Base-by-base conservation (phyloP, 2,888 invertebrate species). In the Agrypnus murinus region DNA sequence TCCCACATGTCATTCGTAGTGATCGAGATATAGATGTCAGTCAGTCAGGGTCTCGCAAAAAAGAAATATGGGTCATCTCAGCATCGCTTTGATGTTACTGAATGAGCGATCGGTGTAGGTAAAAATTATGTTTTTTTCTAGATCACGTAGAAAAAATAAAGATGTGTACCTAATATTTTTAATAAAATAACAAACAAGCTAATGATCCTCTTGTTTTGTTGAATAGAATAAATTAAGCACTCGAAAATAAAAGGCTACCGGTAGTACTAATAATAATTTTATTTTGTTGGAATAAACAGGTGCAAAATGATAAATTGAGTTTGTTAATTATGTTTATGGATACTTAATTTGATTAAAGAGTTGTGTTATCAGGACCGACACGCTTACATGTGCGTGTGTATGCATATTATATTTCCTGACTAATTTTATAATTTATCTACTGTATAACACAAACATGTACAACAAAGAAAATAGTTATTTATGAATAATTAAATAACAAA, bases 331-430 rank as follows among this genome's bases (percentile, higher is more conserved):
- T 48, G 12, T 31, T 48, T 48, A 48, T 48, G 48, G 10, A 19
- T 19, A 48, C 48, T 48, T 48, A 48, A 48, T 48, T 48, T 19
- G 48, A 48, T 48, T 48, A 48, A 48, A 46, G 46, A 10, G 25
- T 10, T 5, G 48, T n/a, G 48, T 25, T 48, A 25, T 48, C 19
- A 25, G 10, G 19, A 43, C 15, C 48, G 6, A 48, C 19, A 48
- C 5, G 25, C 19, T n/a, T n/a, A 19, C 12, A 10, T 19, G 25
- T 31, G 48, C 31, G 48, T 48, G 48, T 19, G 17, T 19, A 48
- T 25, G 17, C 12, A 25, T 25, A 25, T 25, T 25, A 25, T 25
- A 25, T 25, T 25, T 25, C n/a, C 25, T 25, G 25, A 5, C 25
- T n/a, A 25, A 25, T 25, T 25, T 25, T 25, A 25, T 25, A 25